Percentiles rank a stretch among this genome's conserved stretches.
Conservation (phyloP, 2,888 invertebrate genomes). For the Diachrysia chrysitis region DNA sequence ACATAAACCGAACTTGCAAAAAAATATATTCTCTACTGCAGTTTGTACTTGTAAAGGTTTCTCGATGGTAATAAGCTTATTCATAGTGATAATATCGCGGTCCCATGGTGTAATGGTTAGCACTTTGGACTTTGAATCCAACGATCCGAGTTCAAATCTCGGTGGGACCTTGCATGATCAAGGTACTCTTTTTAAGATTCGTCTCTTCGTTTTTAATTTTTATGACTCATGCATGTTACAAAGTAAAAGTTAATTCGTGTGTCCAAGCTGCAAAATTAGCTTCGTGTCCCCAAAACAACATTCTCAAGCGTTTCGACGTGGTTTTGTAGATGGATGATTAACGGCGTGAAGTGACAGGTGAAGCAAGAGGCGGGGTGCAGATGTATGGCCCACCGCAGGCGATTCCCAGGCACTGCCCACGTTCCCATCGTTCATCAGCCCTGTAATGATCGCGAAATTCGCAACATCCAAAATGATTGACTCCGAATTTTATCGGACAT, state of each 20-base stretch:
- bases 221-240: neutral
- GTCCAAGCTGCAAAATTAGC: conserved; percentile 21
- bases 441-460: conserved; percentile 65
- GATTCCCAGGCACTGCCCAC: conserved; percentile 77
- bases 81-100: conserved; percentile 12
- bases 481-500: conserved; percentile 21
- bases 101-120: conserved; percentile 72
- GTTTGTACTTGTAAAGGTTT: neutral
- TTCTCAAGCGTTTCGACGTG: conserved; percentile 65
- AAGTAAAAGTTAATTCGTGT: conserved; percentile 31
- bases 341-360: conserved; percentile 72
- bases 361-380: conserved; percentile 60
- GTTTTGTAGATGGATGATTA: conserved; percentile 73
- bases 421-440: conserved; percentile 59
- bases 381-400: conserved; percentile 80
- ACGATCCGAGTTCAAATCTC: conserved; percentile 85
- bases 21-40: neutral
- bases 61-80: neutral
- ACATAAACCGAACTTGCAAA: conserved; percentile 5
- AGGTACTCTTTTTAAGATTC: conserved; percentile 18
- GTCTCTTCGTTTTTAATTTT: neutral
- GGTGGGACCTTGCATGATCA: conserved; percentile 73
- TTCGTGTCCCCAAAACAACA: conserved; percentile 55
- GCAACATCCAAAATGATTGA: conserved; percentile 53
- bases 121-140: conserved; percentile 87